A percentile compares a stretch with the other conserved stretches of the same genome.
Conservation (phyloP, 1,140 invertebrate genomes). For the Nephotettix cincticeps region DNA sequence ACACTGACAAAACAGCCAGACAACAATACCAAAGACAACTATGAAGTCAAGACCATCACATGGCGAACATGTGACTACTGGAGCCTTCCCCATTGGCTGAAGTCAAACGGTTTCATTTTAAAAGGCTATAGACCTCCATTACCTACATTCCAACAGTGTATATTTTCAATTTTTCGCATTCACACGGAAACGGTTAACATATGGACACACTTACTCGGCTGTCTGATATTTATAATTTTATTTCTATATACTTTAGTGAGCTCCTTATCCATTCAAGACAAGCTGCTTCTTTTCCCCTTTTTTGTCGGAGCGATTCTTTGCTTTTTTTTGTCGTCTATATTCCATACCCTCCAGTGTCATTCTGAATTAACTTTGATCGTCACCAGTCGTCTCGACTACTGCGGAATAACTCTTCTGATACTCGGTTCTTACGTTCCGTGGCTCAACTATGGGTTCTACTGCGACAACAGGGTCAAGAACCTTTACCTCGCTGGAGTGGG, state of each 20-base stretch:
- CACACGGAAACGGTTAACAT: constrained; percentile 97
- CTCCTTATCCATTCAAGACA: constrained; percentile 76
- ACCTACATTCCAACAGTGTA: constrained; percentile 92
- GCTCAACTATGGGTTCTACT: constrained; percentile 99
- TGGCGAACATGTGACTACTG: no score
- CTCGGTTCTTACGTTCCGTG: constrained; percentile 99
- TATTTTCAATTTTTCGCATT: constrained; percentile 94
- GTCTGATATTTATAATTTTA: constrained; percentile 74
- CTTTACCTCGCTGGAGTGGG: neutral
- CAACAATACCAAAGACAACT: no score
- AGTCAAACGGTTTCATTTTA: constrained; percentile 97
- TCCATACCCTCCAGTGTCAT: constrained; percentile 98
- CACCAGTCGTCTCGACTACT: constrained; percentile 83
- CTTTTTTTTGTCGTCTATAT: constrained; percentile 93
- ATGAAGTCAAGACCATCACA: no score
- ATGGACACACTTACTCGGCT: constrained; percentile 90
- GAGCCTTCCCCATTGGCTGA: constrained; percentile 84
- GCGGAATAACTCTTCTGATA: constrained; percentile 96
- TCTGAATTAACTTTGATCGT: constrained; percentile 94
- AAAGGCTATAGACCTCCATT: constrained; percentile 93
- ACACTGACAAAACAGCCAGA: no score
- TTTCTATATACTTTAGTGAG: constrained; percentile 80
- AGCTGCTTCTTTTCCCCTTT: constrained; percentile 87
- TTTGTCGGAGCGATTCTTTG: constrained; percentile 97
- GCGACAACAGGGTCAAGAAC: constrained; percentile 66